Evolutionary conservation across 2,888 invertebrate species (phyloP).

Genomic region (Neoascia interrupta): DNA sequence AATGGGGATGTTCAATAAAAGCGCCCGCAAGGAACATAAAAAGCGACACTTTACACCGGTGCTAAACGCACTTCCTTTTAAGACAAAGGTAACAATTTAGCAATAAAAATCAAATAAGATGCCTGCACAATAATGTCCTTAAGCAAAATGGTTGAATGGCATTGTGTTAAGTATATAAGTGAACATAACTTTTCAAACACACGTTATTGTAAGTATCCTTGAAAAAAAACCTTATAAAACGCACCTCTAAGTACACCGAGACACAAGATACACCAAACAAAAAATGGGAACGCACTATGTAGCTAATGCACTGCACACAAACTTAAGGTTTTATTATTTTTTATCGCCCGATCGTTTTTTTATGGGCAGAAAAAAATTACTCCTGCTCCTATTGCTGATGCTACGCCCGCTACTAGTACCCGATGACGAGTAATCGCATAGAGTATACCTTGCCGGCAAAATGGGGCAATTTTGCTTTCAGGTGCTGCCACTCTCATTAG

Average conservation of each 20-base stretch:
- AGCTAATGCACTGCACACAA: not conserved
- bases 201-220: conserved; percentile 15
- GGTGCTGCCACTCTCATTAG: conserved; percentile 43
- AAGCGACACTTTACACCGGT: too few relatives aligned
- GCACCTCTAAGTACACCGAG: conserved; percentile 19
- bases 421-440: conserved; percentile 59
- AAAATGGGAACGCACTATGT: too few relatives aligned
- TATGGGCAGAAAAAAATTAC: conserved; percentile 2
- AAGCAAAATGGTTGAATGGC: conserved; percentile 19
- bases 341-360: too few relatives aligned
- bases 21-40: not conserved
- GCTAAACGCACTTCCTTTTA: too few relatives aligned
- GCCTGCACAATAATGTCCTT: conserved; percentile 22
- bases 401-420: conserved; percentile 57
- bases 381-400: conserved; percentile 60
- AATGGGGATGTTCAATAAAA: not conserved
- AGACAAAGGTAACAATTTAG: conserved; percentile 1
- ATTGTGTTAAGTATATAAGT: too few relatives aligned
- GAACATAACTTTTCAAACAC: conserved; percentile 24
- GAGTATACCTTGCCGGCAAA: conserved; percentile 62
- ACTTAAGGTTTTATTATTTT: not conserved
- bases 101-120: conserved; percentile 42
- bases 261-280: too few relatives aligned
- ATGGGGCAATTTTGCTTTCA: conserved; percentile 63
- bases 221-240: not conserved